Percentiles rank a stretch among this genome's conserved stretches.
These are phyloP conservation scores for Rhinella marina DNA, from an alignment of 2,797 vertebrate species.

Conservation along the genomic window DNA sequence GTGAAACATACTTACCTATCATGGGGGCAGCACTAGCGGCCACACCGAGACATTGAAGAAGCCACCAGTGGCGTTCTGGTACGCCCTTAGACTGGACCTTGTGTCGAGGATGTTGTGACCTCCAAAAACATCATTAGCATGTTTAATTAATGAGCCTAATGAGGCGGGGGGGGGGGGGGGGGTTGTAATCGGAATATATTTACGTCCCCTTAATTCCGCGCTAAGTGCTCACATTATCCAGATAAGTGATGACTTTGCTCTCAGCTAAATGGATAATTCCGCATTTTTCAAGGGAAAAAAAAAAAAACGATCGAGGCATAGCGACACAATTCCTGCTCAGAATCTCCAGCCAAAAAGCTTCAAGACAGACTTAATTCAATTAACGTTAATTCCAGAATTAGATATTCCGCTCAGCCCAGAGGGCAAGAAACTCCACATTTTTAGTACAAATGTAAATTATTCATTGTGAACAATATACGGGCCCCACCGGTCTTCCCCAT, in stretches of 20 bases:
- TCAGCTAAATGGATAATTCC: conserved; percentile 15
- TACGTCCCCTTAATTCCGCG: background rate
- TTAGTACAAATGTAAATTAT: conserved; percentile 30
- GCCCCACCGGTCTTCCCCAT: background rate
- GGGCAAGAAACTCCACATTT: conserved; percentile 2
- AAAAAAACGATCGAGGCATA: background rate
- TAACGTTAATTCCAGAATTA: conserved; percentile 27
- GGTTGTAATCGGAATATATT: conserved; percentile 5
- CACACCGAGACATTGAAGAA: background rate
- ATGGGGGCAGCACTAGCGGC: background rate
- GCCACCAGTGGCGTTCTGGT: background rate
- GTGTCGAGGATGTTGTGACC: background rate
- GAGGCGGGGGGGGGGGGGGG: background rate
- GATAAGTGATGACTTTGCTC: conserved; percentile 18
- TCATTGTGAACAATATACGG: background rate
- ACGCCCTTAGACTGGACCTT: background rate
- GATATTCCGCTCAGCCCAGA: background rate
- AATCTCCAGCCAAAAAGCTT: conserved; percentile 10
- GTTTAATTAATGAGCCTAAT: conserved; percentile 28
- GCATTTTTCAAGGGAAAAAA: background rate
- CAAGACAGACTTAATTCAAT: conserved; percentile 42
- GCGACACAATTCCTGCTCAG: background rate
- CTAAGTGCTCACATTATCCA: conserved; percentile 16
- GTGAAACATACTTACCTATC: background rate
- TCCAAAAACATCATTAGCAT: conserved; percentile 19